These are phyloP conservation scores for Lasioglossum zephyrum DNA, from an alignment of 2,888 invertebrate genomes.

Conservation along the genomic window DNA sequence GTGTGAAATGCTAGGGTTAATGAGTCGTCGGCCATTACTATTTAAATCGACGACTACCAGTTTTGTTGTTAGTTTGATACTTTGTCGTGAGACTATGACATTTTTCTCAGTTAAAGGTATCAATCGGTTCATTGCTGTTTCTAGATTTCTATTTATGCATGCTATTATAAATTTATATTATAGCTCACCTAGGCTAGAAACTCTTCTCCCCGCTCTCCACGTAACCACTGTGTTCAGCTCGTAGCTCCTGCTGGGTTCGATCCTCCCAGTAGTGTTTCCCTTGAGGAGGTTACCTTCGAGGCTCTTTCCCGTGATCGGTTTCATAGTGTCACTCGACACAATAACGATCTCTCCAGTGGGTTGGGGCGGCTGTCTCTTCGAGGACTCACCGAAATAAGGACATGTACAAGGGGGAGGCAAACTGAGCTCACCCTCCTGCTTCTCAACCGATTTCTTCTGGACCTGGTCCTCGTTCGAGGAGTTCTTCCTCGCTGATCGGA, in stretches of 20 bases:
- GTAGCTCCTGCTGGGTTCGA: constrained; percentile 84
- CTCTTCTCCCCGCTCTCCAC: constrained; percentile 89
- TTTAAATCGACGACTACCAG: background rate
- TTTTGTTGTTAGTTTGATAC: background rate
- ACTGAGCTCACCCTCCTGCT: constrained; percentile 37
- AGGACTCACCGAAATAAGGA: constrained; percentile 91
- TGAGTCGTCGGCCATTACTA: background rate
- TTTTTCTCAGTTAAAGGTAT: background rate
- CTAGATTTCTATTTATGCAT: too few species aligned
- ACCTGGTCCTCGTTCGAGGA: constrained; percentile 58
- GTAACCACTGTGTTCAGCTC: constrained; percentile 87
- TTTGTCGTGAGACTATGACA: background rate
- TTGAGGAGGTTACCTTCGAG: constrained; percentile 56
- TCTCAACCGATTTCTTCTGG: constrained; percentile 29
- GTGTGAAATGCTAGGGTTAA: too few species aligned
- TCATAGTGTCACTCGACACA: constrained; percentile 86
- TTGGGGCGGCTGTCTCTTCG: constrained; percentile 85
- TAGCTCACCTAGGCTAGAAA: constrained; percentile 89
- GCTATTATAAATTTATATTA: background rate
- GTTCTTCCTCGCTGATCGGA: constrained; percentile 56
- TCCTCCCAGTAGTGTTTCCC: constrained; percentile 80
- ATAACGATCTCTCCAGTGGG: constrained; percentile 86
- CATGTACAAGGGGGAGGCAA: constrained; percentile 92
- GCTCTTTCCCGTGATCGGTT: constrained; percentile 70
- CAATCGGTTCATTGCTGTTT: background rate